These are phyloP conservation scores for Chelonia mydas DNA, from an alignment of 2,797 vertebrate species.

Conservation along the genomic window DNA sequence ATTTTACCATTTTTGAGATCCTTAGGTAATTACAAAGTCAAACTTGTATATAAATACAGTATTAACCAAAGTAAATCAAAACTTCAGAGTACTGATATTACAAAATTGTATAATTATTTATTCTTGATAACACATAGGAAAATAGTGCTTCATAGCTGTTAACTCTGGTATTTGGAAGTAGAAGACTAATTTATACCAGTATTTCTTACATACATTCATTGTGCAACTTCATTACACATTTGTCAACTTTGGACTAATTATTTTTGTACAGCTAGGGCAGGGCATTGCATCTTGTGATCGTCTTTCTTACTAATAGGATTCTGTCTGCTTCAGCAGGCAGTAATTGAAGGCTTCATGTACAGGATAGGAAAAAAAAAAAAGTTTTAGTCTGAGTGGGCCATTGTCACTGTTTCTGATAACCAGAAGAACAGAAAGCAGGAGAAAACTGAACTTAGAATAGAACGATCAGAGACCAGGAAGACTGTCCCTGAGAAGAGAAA, in stretches of 20 bases:
- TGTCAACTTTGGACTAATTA: conserved; percentile 90
- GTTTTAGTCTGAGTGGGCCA: conserved; percentile 80
- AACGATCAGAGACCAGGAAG: conserved; percentile 73
- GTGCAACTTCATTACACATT: conserved; percentile 85
- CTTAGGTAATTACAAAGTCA: background rate
- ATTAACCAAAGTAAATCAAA: background rate
- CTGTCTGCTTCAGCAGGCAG: conserved; percentile 91
- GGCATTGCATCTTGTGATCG: conserved; percentile 82
- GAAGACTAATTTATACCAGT: conserved; percentile 51
- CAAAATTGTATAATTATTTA: conserved; percentile 23
- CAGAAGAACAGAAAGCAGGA: conserved; percentile 80
- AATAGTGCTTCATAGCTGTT: conserved; percentile 20
- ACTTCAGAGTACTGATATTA: conserved; percentile 1
- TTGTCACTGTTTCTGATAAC: conserved; percentile 83
- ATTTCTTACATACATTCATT: conserved; percentile 74
- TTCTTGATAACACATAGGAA: background rate
- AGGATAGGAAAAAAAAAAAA: conserved; percentile 72
- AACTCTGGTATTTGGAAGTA: conserved; percentile 52
- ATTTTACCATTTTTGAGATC: background rate
- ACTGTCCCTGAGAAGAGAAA: conserved; percentile 47
- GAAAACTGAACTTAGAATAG: conserved; percentile 78
- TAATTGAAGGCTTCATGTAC: conserved; percentile 90
- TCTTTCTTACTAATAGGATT: conserved; percentile 92
- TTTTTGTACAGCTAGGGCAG: conserved; percentile 88
- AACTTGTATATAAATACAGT: background rate